Conservation (phyloP, 1,140 invertebrate species). For the Drosophila insularis region DNA sequence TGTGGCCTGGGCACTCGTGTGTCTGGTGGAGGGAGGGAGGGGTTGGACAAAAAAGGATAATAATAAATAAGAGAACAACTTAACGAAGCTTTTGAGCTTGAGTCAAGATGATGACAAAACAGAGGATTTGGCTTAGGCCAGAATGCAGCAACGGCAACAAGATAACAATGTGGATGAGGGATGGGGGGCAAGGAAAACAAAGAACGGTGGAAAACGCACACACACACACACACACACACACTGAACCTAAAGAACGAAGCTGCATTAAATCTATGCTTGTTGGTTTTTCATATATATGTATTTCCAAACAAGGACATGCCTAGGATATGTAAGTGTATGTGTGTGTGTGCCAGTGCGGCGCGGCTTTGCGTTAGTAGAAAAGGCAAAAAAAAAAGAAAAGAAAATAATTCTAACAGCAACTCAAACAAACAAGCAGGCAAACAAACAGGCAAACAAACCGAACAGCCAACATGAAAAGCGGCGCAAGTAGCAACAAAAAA, state of each 20-base stretch:
- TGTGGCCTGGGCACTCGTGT: no score
- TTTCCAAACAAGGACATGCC: conserved; percentile 71
- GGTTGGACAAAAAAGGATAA: no score
- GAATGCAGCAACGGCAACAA: conserved; percentile 2
- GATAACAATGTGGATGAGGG: not conserved
- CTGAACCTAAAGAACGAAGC: conserved; percentile 24
- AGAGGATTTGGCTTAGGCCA: conserved; percentile 6
- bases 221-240: not conserved
- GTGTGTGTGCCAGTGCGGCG: conserved; percentile 55
- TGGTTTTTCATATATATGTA: conserved; percentile 73
- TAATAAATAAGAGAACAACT: no score
- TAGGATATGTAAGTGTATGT: conserved; percentile 44
- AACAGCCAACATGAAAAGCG: conserved; percentile 76
- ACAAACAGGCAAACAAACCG: conserved; percentile 64
- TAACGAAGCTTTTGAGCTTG: no score
- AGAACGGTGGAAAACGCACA: not conserved
- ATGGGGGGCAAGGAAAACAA: not conserved
- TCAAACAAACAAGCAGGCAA: conserved; percentile 71
- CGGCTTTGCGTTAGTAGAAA: conserved; percentile 76
- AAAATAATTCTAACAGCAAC: conserved; percentile 79
- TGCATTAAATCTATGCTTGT: conserved; percentile 79
- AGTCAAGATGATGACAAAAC: conserved; percentile 9
- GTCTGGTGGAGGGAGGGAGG: no score
- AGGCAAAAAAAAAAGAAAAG: no score
- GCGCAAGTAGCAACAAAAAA: conserved; percentile 53